These are phyloP conservation scores for Agrochola lota DNA, from an alignment of 2,888 invertebrate species.

Conservation along the genomic window DNA sequence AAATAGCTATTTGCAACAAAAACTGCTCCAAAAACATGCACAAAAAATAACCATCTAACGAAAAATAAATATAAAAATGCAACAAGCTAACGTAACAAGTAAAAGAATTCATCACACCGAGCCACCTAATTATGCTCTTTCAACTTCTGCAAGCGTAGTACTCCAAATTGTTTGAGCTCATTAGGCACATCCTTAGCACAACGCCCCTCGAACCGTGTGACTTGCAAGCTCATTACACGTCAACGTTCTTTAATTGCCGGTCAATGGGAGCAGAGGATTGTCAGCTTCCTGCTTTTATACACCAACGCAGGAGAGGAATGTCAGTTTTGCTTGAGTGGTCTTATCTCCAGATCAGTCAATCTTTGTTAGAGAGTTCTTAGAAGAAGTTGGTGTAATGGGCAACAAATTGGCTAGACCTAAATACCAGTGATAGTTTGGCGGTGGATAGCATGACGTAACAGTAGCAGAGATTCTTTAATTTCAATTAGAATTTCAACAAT, in stretches of 20 bases:
- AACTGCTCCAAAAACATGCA: background rate
- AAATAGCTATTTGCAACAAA: background rate
- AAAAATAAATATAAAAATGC: too few relatives aligned
- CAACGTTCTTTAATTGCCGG: constrained; percentile 51
- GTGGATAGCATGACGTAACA: background rate
- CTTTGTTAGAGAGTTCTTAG: constrained; percentile 33
- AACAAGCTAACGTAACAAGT: background rate
- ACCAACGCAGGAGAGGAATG: constrained; percentile 28
- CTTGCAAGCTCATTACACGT: constrained; percentile 49
- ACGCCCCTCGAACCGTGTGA: constrained; percentile 61
- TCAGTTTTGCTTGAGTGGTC: constrained; percentile 9
- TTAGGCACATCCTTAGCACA: constrained; percentile 59
- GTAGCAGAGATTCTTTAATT: too few relatives aligned
- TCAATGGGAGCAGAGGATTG: constrained; percentile 54
- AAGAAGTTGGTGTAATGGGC: constrained; percentile 7
- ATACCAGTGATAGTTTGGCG: background rate
- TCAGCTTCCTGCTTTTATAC: constrained; percentile 47
- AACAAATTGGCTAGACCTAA: constrained; percentile 14
- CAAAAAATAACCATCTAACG: background rate
- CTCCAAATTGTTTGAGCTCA: constrained; percentile 36
- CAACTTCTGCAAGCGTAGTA: constrained; percentile 28
- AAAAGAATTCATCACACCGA: background rate
- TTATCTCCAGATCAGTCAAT: constrained; percentile 14
- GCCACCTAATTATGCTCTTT: constrained; percentile 32
- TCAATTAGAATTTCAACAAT: too few relatives aligned